phyloP scores from a whole-genome alignment of 2,888 invertebrate genomes.

The Papilio elwesi region DNA sequence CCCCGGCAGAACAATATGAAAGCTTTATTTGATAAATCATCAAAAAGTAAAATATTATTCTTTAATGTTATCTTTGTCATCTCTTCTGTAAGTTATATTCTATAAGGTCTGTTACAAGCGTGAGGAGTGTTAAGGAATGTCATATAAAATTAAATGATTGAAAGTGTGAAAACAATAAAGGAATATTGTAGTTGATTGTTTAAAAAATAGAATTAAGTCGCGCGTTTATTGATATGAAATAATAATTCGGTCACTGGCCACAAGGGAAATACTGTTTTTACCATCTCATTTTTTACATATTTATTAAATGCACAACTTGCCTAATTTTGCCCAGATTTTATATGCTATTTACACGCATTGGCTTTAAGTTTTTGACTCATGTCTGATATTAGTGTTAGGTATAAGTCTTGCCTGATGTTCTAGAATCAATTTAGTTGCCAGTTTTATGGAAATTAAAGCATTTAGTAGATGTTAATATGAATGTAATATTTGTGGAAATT shows the following conservation, averaged over 20 bases:
- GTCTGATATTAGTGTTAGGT: slow-evolving; percentile 9
- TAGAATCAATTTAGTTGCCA: slow-evolving; percentile 40
- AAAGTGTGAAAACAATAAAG: slow-evolving; percentile 14
- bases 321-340: slow-evolving; percentile 34
- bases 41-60: no score
- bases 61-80: no score
- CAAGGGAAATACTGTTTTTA: background rate
- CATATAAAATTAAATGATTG: background rate
- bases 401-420: slow-evolving; percentile 58
- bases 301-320: slow-evolving; percentile 33
- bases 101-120: no score
- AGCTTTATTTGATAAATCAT: no score
- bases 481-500: slow-evolving; percentile 42
- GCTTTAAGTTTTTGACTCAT: slow-evolving; percentile 22
- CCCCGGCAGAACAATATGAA: no score
- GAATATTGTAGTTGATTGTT: background rate
- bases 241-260: background rate
- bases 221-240: background rate
- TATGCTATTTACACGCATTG: slow-evolving; percentile 22
- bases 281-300: background rate
- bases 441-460: slow-evolving; percentile 44
- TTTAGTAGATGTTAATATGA: slow-evolving; percentile 53
- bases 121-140: background rate
- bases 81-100: no score
- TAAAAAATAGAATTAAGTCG: background rate